Evolutionary conservation across 2,888 invertebrate genomes (phyloP), one percentile per base, ranked within the genome.

Genomic region (Dicyrtoma fusca): DNA sequence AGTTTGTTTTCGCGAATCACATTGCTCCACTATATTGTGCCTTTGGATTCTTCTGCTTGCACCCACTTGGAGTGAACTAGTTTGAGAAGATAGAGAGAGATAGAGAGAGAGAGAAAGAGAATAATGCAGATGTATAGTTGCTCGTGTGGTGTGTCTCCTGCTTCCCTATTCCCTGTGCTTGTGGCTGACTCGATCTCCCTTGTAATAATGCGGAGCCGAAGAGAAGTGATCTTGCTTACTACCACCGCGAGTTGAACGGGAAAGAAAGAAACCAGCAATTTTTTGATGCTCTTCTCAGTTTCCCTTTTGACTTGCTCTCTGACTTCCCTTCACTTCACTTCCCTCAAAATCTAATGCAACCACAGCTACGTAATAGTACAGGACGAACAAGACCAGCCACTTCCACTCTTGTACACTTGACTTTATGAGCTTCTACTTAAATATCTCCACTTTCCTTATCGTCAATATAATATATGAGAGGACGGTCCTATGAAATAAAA

Each of bases 221-320:
- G 49, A 19, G 19, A 49, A 49, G 49, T 49, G 49, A 19, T n/a
- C 4, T 8, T 6, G 49, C 4, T 8, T 6, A 13, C n/a, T 49
- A 19, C n/a, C 49, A 13, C 3, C 5, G 3, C 19, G 49, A 49
- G 49, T n/a, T 4, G 49, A 19, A 49, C 19, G 5, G 42, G 42
- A 61, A 61, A 61, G 61, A 61, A 61, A 61, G 61, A 42, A 61
- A 42, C 44, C 34, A 57, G 57, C 57, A 57, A 57, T 57, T 57
- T 57, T 14, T 4, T n/a, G 26, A 57, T 23, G 14, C 21, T 59
- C 59, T 59, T 59, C 59, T 25, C 59, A n/a, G 25, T 59, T 26
- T 59, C 59, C 26, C 25, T 44, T 34, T 44, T 34, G 61, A 61
- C 61, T 61, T 61, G 61, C 61, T 61, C 61, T 26, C 61, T 61